phyloP scores from a whole-genome alignment of 2,797 vertebrate genomes.

The Enteromius anoplus region DNA sequence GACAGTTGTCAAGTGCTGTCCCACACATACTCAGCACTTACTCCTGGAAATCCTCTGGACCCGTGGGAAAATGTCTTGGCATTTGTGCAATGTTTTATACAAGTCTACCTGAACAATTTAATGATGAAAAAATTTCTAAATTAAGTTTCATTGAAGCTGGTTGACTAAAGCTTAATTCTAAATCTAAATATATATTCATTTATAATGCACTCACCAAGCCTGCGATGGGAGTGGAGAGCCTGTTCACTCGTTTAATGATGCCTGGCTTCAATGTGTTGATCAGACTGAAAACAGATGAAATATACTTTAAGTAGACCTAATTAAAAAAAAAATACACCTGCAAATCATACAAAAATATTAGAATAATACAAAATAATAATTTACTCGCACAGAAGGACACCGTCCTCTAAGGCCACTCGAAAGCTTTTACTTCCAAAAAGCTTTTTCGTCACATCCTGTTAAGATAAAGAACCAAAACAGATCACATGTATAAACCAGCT shows the following conservation, averaged over 20 bases:
- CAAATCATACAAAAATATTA: background rate
- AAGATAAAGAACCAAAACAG: constrained; percentile 48
- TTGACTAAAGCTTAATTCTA: background rate
- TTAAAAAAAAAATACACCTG: background rate
- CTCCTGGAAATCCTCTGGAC: background rate
- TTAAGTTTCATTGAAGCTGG: too few relatives aligned
- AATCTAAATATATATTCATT: background rate
- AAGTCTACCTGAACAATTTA: background rate
- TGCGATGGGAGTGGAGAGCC: constrained; percentile 92
- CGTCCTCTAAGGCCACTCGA: constrained; percentile 90
- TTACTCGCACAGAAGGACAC: constrained; percentile 92
- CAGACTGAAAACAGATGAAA: constrained; percentile 73
- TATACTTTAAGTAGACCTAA: background rate
- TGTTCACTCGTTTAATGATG: constrained; percentile 88
- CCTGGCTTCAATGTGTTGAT: constrained; percentile 94
- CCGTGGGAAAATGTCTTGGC: background rate
- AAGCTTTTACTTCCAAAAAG: constrained; percentile 86
- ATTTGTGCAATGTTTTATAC: background rate
- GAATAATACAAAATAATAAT: constrained; percentile 64
- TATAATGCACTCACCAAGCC: constrained; percentile 87
- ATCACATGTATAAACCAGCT: background rate
- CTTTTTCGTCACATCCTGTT: constrained; percentile 88
- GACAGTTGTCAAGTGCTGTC: constrained; percentile 12
- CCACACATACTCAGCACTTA: constrained; percentile 4
- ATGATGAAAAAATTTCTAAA: background rate